Evolutionary conservation across 2,888 invertebrate genomes (phyloP), one percentile per base, ranked within the genome.

Genomic region (Chalcosyrphus nemorum): DNA sequence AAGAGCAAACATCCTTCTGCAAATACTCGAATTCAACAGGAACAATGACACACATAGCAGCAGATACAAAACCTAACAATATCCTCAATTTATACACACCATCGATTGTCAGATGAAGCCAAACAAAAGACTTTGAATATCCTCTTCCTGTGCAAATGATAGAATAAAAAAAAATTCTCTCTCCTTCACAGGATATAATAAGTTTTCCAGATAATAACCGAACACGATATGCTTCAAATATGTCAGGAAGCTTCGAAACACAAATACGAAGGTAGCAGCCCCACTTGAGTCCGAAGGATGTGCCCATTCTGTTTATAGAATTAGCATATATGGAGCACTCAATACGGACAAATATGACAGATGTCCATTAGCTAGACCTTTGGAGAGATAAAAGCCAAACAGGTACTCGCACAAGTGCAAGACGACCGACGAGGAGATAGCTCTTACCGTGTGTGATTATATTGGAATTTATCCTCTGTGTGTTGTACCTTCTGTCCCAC

Each of bases 361-460:
- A 77, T 66, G 65, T 77, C 81, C 66, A 77, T 82, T 77, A 82
- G 77, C 9, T 17, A n/a, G 52, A 21, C 70, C 52, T 72, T 72
- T n/a, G n/a, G 41, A 66, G 65, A 81, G 71, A 82, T 82, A 77
- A 77, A 77, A 66, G 66, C 66, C 38, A 57, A 38, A 56, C 59
- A 70, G 70, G 50, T 2, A 11, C 47, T 41, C 66, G 15, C 15
- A n/a, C 1, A 45, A 15, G 21, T 56, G 32, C 65, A 50, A 21
- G 15, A 5, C n/a, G n/a, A n/a, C n/a, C n/a, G n/a, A n/a, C n/a
- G n/a, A n/a, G n/a, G n/a, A n/a, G n/a, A n/a, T n/a, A 45, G 56
- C 35, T 41, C 38, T 52, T 71, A 50, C 4, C 27, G 17, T 32
- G 17, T 32, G 15, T 29, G 38, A 52, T 43, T 41, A 21, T 35